phyloP scores from a whole-genome alignment of 2,888 invertebrate species.

The Amphipyra tragopoginis region DNA sequence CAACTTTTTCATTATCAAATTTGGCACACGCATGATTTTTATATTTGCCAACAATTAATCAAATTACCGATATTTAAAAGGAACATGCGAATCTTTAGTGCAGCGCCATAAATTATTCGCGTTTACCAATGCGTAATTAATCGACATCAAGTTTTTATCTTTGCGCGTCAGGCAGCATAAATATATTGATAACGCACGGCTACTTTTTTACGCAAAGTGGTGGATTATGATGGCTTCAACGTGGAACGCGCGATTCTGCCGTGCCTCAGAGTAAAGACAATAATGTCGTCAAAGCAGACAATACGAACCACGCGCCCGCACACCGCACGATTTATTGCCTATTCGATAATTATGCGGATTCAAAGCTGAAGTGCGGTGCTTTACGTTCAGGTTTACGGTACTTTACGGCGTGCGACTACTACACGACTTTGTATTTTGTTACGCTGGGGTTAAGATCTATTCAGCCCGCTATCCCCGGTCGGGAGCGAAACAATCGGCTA shows the following conservation, averaged over 20 bases:
- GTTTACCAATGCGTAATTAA: slow-evolving; percentile 70
- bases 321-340: slow-evolving; percentile 81
- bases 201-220: slow-evolving; percentile 64
- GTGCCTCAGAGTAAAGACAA: slow-evolving; percentile 57
- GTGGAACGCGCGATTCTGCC: slow-evolving; percentile 37
- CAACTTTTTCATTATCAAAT: slow-evolving; percentile 24
- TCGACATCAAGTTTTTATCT: slow-evolving; percentile 72
- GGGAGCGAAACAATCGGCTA: slow-evolving; percentile 77
- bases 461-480: slow-evolving; percentile 57
- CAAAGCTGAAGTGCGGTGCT: slow-evolving; percentile 80
- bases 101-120: slow-evolving; percentile 66
- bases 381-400: slow-evolving; percentile 80
- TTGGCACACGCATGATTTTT: slow-evolving; percentile 20
- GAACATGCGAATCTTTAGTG: slow-evolving; percentile 31
- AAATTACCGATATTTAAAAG: slow-evolving; percentile 34
- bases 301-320: slow-evolving; percentile 66
- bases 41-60: slow-evolving; percentile 26
- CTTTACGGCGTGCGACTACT: slow-evolving; percentile 73
- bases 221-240: slow-evolving; percentile 54
- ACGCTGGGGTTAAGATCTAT: slow-evolving; percentile 70
- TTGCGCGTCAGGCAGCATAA: slow-evolving; percentile 63
- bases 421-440: slow-evolving; percentile 78
- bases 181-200: slow-evolving; percentile 64
- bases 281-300: slow-evolving; percentile 67
- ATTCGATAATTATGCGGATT: slow-evolving; percentile 87